A percentile compares a stretch with the other conserved stretches of the same genome.
Evolutionary conservation across 2,113 vertebrate genomes (phyloP).

Genomic region (Nibea albiflora): DNA sequence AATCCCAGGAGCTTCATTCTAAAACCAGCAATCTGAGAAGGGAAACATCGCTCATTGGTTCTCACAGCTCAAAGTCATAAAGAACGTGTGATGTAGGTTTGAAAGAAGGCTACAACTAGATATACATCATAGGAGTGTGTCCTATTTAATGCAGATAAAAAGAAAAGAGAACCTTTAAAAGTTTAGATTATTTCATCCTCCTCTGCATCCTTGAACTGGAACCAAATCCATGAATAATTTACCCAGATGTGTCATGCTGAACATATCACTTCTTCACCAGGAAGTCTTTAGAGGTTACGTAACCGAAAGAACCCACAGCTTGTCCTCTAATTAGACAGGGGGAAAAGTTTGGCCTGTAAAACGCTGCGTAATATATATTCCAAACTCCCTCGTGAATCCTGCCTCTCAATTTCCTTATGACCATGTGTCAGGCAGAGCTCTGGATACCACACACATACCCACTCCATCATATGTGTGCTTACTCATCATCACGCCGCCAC

Average conservation of each 20-base stretch:
- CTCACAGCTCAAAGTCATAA: not conserved
- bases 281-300: conserved; percentile 66
- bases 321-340: conserved; percentile 70
- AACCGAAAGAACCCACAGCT: conserved; percentile 63
- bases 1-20: not conserved
- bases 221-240: conserved; percentile 43
- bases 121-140: not conserved
- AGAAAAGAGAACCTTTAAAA: conserved; percentile 22
- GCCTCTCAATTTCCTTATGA: conserved; percentile 52
- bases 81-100: not conserved
- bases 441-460: conserved; percentile 69
- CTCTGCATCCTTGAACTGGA: conserved; percentile 21
- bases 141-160: conserved; percentile 23
- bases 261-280: conserved; percentile 54
- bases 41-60: not conserved
- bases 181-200: conserved; percentile 36
- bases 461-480: conserved; percentile 70
- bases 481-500: conserved; percentile 74
- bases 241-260: conserved; percentile 52
- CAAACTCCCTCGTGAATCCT: conserved; percentile 53
- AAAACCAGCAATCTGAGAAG: conserved; percentile 18
- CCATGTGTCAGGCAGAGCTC: conserved; percentile 72
- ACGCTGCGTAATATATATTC: conserved; percentile 63
- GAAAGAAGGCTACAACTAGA: not conserved
- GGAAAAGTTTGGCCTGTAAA: conserved; percentile 63